These are phyloP conservation scores for Tachyglossus aculeatus DNA, from an alignment of 2,797 vertebrate genomes.

Conservation along the genomic window DNA sequence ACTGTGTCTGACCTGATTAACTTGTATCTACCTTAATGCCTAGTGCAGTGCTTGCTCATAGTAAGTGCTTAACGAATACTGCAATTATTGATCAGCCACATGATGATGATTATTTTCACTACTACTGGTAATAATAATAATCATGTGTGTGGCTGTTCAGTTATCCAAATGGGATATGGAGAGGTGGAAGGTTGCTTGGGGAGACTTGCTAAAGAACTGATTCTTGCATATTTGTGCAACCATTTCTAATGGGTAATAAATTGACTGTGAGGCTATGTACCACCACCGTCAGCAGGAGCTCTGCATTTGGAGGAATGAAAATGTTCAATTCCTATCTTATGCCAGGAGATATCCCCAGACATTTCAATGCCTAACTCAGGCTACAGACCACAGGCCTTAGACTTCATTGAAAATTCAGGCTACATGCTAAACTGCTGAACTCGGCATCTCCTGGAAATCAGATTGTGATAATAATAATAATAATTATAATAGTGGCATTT, in stretches of 20 bases:
- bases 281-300: conserved; percentile 13
- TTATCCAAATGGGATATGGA: too few species aligned
- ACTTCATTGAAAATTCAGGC: conserved; percentile 22
- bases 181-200: too few species aligned
- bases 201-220: too few species aligned
- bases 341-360: conserved; percentile 13
- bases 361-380: conserved; percentile 3
- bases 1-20: too few species aligned
- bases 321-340: conserved; percentile 12
- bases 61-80: too few species aligned
- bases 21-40: too few species aligned
- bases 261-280: background rate
- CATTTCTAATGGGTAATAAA: conserved; percentile 26
- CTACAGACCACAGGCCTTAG: conserved; percentile 32
- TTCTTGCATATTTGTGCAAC: background rate
- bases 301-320: conserved; percentile 14
- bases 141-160: too few species aligned
- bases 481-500: too few species aligned
- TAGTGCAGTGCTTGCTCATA: too few species aligned
- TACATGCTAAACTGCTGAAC: conserved; percentile 15
- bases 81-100: too few species aligned
- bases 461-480: conserved; percentile 8
- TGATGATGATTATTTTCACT: too few species aligned
- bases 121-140: too few species aligned
- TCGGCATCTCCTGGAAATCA: conserved; percentile 25